Conservation (phyloP, 1,140 invertebrate species). For the Drosophila lacertosa region DNA sequence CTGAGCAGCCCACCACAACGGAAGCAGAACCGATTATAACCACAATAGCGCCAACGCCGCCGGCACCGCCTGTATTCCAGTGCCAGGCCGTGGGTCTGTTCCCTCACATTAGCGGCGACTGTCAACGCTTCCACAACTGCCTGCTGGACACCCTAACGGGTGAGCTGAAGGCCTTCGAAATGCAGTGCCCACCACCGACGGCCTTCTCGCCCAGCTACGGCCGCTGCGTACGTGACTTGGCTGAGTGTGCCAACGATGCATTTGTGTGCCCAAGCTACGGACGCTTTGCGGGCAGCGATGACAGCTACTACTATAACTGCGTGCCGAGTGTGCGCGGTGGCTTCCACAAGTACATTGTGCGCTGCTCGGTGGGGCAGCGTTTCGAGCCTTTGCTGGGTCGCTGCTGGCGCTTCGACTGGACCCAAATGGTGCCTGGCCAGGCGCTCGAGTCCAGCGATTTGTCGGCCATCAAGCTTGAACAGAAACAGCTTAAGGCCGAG, state of each 20-base stretch:
- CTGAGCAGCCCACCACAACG: neutral
- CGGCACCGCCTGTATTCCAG: constrained; percentile 48
- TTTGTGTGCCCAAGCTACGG: constrained; percentile 52
- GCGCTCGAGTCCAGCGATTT: constrained; percentile 58
- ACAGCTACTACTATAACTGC: constrained; percentile 68
- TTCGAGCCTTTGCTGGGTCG: constrained; percentile 47
- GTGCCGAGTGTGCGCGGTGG: constrained; percentile 42
- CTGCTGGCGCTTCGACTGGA: constrained; percentile 73
- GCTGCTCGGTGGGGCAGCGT: constrained; percentile 58
- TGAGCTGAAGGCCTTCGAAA: constrained; percentile 31
- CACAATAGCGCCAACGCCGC: constrained; percentile 46
- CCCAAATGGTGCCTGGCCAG: constrained; percentile 50
- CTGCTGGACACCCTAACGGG: constrained; percentile 22
- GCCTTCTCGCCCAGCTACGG: constrained; percentile 50
- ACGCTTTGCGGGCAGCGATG: constrained; percentile 51
- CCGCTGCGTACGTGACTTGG: constrained; percentile 65
- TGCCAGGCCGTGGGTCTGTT: constrained; percentile 53
- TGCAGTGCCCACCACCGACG: constrained; percentile 41
- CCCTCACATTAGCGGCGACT: constrained; percentile 52
- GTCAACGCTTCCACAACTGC: constrained; percentile 62
- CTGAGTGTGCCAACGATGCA: constrained; percentile 47
- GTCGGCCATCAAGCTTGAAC: constrained; percentile 66
- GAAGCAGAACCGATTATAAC: neutral
- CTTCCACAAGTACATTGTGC: constrained; percentile 68
- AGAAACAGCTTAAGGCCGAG: constrained; percentile 67